Evolutionary conservation across 2,888 invertebrate genomes (phyloP), one percentile per base, ranked within the genome.

Genomic region (Pseudolycoriella hygida): DNA sequence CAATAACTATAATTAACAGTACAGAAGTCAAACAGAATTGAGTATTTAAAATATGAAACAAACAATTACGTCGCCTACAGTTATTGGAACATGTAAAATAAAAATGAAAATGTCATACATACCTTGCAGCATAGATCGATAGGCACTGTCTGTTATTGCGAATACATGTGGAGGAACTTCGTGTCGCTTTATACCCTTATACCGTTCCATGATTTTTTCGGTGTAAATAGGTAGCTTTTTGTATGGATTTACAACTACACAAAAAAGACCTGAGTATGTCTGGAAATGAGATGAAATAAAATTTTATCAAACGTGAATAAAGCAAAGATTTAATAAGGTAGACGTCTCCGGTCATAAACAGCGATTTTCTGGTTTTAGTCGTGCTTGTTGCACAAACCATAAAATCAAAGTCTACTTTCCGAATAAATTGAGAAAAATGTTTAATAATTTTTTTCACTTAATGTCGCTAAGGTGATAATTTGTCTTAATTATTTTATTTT

Each of bases 251-350:
- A 99, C 94, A 57, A 98, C 98, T 62, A 98, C 98, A 71, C 98
- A 99, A 77, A 99, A 98, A 57, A 99, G 85, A 53, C 98, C 98
- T 53, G 98, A 99, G 71, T 98, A 98, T 56, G 98, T 99, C 97
- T 99, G 79, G 25, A 77, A 72, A 54, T 59, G 56, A 34, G 25
- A 25, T 25, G 25, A 25, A 8, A 25, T 8, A 25, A 25, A 25
- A 25, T 6, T 25, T 25, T 6, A 25, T 25, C 25, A 8, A 6
- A 4, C 5, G 25, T 25, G 25, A 25, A 25, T 25, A 25, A n/a
- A 25, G 25, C 8, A 8, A 25, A 8, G 5, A 8, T 25, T 6
- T 25, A 25, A 25, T 25, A 25, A 25, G 8, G 8, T 25, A 25
- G 8, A 25, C n/a, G n/a, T n/a, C n/a, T n/a, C n/a, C n/a, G n/a